A percentile compares a stretch with the other conserved stretches of the same genome.
phyloP scores from a whole-genome alignment of 2,797 vertebrate genomes.

The Agapornis canus region DNA sequence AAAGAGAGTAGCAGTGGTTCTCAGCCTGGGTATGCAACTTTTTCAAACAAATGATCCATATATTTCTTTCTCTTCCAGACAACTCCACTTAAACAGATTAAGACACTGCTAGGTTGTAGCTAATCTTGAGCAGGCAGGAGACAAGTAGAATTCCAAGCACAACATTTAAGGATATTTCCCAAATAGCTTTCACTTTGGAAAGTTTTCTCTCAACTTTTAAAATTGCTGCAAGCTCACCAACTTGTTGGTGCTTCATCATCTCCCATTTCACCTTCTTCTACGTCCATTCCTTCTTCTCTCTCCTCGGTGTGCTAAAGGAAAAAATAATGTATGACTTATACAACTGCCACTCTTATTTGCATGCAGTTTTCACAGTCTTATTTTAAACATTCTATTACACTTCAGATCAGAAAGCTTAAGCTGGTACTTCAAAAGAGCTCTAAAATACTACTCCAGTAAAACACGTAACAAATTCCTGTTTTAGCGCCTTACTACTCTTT shows the following conservation, averaged over 20 bases:
- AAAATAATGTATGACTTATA: neutral
- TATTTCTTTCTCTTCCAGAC: neutral
- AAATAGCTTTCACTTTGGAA: neutral
- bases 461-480: neutral
- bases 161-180: neutral
- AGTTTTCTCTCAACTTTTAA: neutral
- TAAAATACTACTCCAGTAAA: neutral
- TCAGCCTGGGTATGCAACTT: neutral
- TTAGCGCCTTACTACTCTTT: neutral
- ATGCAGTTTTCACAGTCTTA: neutral
- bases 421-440: neutral
- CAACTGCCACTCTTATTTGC: neutral
- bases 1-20: neutral
- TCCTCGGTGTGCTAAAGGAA: constrained; percentile 86
- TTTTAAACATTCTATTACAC: neutral
- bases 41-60: neutral
- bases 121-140: neutral
- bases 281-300: constrained; percentile 94
- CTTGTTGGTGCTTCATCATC: constrained; percentile 94
- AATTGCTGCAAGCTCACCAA: constrained; percentile 78
- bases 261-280: constrained; percentile 98
- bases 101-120: neutral
- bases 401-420: neutral
- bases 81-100: neutral
- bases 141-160: neutral